Conservation (phyloP, 1,140 invertebrate species). For the Rhyzopertha dominica region DNA sequence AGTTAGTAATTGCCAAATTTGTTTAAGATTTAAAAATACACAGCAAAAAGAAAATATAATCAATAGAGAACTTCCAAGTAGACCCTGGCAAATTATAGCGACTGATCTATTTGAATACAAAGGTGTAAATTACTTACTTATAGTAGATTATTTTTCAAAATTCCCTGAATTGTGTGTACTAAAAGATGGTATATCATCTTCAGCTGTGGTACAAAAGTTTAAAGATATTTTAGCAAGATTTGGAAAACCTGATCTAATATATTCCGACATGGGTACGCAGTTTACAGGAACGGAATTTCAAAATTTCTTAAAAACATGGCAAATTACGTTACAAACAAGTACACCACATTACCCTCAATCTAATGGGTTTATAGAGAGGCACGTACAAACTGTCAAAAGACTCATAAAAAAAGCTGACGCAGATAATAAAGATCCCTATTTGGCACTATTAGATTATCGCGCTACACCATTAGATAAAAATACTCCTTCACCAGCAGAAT, state of each 20-base stretch:
- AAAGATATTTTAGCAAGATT: constrained; percentile 32
- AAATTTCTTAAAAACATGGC: constrained; percentile 42
- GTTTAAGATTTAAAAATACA: constrained; percentile 5
- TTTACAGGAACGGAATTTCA: constrained; percentile 39
- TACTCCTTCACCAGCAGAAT: too few species aligned
- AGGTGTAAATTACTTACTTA: not conserved
- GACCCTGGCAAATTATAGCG: constrained; percentile 5
- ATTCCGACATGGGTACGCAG: constrained; percentile 43
- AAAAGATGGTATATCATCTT: constrained; percentile 2
- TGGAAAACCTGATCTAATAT: constrained; percentile 36
- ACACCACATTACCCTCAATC: constrained; percentile 39
- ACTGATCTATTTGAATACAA: constrained; percentile 1
- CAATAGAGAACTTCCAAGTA: constrained; percentile 31
- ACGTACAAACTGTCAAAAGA: constrained; percentile 38
- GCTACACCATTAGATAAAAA: too few species aligned
- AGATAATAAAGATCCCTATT: constrained; percentile 10
- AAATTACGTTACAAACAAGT: constrained; percentile 40
- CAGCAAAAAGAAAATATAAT: constrained; percentile 24
- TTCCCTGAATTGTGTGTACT: not conserved
- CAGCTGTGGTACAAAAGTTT: constrained; percentile 18
- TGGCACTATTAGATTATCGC: constrained; percentile 25
- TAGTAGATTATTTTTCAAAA: constrained; percentile 6
- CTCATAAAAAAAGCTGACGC: constrained; percentile 32
- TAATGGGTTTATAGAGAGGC: constrained; percentile 41
- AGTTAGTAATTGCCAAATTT: constrained; percentile 8